Evolutionary conservation across 2,113 vertebrate genomes (phyloP).

Genomic region (Mustela nigripes): DNA sequence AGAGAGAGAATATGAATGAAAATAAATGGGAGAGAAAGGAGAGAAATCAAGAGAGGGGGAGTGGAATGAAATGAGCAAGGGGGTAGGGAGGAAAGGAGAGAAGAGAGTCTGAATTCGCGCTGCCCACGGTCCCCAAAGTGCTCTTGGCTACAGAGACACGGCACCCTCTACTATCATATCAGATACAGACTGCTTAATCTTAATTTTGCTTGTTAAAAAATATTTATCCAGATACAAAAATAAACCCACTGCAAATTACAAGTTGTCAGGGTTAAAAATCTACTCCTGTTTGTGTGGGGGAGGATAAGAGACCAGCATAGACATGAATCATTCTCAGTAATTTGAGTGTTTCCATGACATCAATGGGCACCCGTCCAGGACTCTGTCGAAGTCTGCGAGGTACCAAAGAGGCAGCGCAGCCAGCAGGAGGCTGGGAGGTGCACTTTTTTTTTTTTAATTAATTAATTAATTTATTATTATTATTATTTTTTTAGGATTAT

Average conservation of each 20-base stretch:
- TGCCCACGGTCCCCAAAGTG: background rate
- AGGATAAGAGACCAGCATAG: constrained; percentile 91
- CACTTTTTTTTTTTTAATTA: constrained; percentile 19
- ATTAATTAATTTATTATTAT: background rate
- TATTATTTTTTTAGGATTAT: constrained; percentile 83
- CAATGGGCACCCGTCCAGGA: constrained; percentile 96
- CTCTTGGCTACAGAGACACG: constrained; percentile 43
- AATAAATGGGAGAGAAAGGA: background rate
- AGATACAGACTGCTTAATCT: constrained; percentile 86
- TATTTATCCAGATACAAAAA: constrained; percentile 91
- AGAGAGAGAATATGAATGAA: background rate
- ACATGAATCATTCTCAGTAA: constrained; percentile 98
- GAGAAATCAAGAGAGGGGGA: background rate
- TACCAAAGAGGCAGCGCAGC: constrained; percentile 90
- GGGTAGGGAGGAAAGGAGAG: background rate
- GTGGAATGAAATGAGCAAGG: background rate
- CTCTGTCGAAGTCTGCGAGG: constrained; percentile 93
- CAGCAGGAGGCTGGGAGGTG: constrained; percentile 89
- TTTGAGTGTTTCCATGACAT: constrained; percentile 99
- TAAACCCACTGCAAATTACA: constrained; percentile 90
- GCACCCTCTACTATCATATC: constrained; percentile 83
- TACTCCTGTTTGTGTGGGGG: constrained; percentile 92
- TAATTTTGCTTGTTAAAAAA: constrained; percentile 90
- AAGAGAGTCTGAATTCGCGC: background rate
- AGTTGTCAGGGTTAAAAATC: constrained; percentile 94